A percentile compares a stretch with the other conserved stretches of the same genome.
Evolutionary conservation across 1,140 invertebrate genomes (phyloP).

Genomic region (Cydia amplana): DNA sequence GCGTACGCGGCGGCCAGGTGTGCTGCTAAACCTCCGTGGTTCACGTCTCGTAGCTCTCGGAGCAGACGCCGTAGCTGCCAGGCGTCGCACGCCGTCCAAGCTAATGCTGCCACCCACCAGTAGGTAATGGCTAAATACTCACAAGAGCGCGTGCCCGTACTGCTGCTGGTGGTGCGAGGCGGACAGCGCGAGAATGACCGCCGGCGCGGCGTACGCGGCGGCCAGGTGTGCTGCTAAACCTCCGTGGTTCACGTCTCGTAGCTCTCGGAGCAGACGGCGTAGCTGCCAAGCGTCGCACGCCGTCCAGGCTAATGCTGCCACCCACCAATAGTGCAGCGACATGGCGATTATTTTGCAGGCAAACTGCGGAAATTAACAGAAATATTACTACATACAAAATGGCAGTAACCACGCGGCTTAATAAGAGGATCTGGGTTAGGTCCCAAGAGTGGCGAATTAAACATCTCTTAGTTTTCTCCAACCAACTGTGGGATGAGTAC

Average conservation of each 20-base stretch:
- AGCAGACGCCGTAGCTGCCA: slow-evolving; percentile 96
- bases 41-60: slow-evolving; percentile 97
- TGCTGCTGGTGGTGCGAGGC: slow-evolving; percentile 96
- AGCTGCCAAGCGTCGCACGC: slow-evolving; percentile 95
- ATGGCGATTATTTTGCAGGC: slow-evolving; percentile 95
- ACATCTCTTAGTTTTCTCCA: too few species aligned
- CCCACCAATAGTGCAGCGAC: slow-evolving; percentile 94
- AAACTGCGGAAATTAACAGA: slow-evolving; percentile 79
- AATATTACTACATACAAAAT: not conserved
- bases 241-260: slow-evolving; percentile 97
- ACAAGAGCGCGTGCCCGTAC: slow-evolving; percentile 96
- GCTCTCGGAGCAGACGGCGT: slow-evolving; percentile 96
- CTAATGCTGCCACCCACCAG: slow-evolving; percentile 83
- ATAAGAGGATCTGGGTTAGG: too few species aligned
- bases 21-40: slow-evolving; percentile 96
- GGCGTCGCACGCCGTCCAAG: slow-evolving; percentile 95
- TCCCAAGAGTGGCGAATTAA: too few species aligned
- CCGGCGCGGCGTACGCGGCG: slow-evolving; percentile 96
- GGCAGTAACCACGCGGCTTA: too few species aligned
- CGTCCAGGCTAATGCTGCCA: slow-evolving; percentile 94
- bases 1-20: slow-evolving; percentile 97
- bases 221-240: slow-evolving; percentile 96
- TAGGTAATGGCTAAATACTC: slow-evolving; percentile 77
- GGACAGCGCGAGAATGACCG: slow-evolving; percentile 93
- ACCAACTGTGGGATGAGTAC: too few species aligned